These are phyloP conservation scores for Pterois miles DNA, from an alignment of 2,797 vertebrate species.

Conservation along the genomic window DNA sequence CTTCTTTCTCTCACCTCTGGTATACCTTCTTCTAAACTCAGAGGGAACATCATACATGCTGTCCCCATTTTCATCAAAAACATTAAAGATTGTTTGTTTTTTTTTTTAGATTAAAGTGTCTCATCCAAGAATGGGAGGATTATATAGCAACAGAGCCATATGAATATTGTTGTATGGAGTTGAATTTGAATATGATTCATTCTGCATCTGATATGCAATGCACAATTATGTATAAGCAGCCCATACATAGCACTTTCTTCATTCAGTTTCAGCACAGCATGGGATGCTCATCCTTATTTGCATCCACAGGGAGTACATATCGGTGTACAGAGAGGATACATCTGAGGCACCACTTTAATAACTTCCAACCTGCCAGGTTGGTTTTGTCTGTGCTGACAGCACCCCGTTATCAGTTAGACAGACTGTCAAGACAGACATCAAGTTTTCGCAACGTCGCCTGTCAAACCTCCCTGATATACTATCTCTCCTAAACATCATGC, in stretches of 20 bases:
- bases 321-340: slow-evolving; percentile 31
- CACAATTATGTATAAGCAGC: neutral
- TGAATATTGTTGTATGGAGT: slow-evolving; percentile 1
- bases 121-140: slow-evolving; percentile 9
- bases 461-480: slow-evolving; percentile 48
- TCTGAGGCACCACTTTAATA: slow-evolving; percentile 55
- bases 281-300: slow-evolving; percentile 15
- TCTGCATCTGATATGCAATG: slow-evolving; percentile 13
- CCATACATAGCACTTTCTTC: neutral
- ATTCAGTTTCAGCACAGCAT: slow-evolving; percentile 29
- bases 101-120: slow-evolving; percentile 11
- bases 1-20: neutral
- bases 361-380: slow-evolving; percentile 50
- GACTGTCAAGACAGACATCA: slow-evolving; percentile 56
- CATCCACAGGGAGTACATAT: slow-evolving; percentile 19
- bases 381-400: slow-evolving; percentile 52
- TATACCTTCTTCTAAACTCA: neutral
- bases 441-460: slow-evolving; percentile 61
- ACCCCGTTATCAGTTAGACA: slow-evolving; percentile 59
- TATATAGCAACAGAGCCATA: neutral
- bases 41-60: neutral
- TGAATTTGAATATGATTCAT: slow-evolving; percentile 14
- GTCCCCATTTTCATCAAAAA: slow-evolving; percentile 1
- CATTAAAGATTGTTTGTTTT: neutral
- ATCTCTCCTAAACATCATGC: slow-evolving; percentile 69